phyloP scores from a whole-genome alignment of 2,797 vertebrate genomes.

The Galago senegalensis region DNA sequence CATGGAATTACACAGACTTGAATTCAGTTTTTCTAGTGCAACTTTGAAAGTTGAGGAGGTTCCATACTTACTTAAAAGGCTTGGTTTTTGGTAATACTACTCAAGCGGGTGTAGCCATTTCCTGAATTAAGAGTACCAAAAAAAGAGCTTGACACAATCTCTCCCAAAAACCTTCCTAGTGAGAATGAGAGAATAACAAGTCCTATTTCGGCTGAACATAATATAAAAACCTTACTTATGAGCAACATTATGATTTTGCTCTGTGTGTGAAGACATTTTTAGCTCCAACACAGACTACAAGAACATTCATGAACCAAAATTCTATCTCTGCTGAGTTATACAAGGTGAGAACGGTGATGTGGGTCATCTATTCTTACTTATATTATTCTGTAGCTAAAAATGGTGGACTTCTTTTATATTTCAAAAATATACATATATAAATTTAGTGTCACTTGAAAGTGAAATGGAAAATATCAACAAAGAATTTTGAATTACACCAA shows the following conservation, averaged over 20 bases:
- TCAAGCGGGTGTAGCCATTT: neutral
- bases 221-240: neutral
- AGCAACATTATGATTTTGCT: neutral
- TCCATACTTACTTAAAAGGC: neutral
- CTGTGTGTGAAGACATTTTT: neutral
- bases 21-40: neutral
- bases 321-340: neutral
- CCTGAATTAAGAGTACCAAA: neutral
- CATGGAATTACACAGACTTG: neutral
- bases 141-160: neutral
- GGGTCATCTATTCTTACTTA: neutral
- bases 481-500: neutral
- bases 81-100: neutral
- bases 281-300: neutral
- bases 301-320: neutral
- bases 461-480: neutral
- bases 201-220: neutral
- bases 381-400: slow-evolving; percentile 22
- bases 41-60: neutral
- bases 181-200: neutral
- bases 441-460: neutral
- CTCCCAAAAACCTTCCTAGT: neutral
- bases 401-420: neutral
- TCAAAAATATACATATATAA: neutral
- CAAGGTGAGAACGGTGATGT: neutral